Evolutionary conservation across 1,140 invertebrate genomes (phyloP).

Genomic region (Oryctes rhinoceros): DNA sequence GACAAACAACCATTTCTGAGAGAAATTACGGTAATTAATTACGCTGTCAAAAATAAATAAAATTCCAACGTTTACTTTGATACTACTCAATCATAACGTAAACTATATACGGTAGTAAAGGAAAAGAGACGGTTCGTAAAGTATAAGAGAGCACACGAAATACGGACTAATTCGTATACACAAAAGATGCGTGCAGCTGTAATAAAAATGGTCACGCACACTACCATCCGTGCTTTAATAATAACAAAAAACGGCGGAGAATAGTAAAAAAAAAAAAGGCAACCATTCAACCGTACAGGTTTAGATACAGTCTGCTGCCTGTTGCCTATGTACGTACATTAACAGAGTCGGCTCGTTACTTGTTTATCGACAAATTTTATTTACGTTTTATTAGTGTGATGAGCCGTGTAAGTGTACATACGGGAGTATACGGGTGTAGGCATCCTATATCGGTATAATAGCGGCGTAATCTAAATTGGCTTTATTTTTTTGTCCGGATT

Average conservation of each 20-base stretch:
- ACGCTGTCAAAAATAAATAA: conserved; percentile 26
- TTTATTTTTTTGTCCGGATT: too few species aligned
- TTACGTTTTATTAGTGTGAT: conserved; percentile 25
- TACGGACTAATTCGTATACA: conserved; percentile 31
- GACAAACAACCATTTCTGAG: conserved; percentile 10
- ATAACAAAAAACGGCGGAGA: conserved; percentile 19
- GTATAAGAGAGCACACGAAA: background rate
- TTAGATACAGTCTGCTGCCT: conserved; percentile 26
- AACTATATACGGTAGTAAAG: background rate
- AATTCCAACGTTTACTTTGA: conserved; percentile 25
- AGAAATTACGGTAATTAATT: conserved; percentile 33
- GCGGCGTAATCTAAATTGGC: too few species aligned
- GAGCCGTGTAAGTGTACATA: background rate
- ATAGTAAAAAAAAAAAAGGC: conserved; percentile 15
- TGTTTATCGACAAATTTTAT: conserved; percentile 24
- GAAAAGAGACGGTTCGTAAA: background rate
- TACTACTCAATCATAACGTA: conserved; percentile 18
- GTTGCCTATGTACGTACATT: background rate
- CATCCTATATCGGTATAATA: too few species aligned
- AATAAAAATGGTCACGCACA: conserved; percentile 35
- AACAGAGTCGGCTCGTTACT: conserved; percentile 23
- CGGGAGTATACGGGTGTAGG: background rate
- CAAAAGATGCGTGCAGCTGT: conserved; percentile 28
- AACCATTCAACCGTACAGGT: conserved; percentile 29
- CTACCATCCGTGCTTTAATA: conserved; percentile 18